Evolutionary conservation across 2,797 vertebrate species (phyloP).

Genomic region (Poeciliopsis presidionis): DNA sequence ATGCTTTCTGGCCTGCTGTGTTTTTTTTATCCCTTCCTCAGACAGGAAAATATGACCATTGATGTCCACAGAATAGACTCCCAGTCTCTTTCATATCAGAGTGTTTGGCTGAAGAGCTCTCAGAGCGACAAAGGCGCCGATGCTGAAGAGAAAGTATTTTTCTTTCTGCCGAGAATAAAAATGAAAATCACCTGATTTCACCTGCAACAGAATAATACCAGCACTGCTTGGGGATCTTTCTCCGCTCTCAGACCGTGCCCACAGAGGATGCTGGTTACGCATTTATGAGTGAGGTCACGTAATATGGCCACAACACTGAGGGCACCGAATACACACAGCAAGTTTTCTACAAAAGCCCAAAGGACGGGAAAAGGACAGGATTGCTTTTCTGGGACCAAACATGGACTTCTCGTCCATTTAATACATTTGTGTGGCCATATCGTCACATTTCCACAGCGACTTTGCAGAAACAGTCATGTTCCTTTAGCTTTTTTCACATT

Average conservation of each 20-base stretch:
- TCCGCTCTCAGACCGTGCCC: constrained; percentile 14
- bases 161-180: constrained; percentile 1
- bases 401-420: constrained; percentile 14
- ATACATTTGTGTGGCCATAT: constrained; percentile 30
- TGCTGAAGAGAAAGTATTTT: constrained; percentile 16
- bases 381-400: not conserved
- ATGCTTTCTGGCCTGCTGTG: constrained; percentile 68
- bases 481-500: not conserved
- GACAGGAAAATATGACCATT: constrained; percentile 60
- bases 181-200: constrained; percentile 26
- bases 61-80: constrained; percentile 49
- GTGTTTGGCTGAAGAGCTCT: constrained; percentile 55
- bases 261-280: constrained; percentile 3
- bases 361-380: not conserved
- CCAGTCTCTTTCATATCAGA: constrained; percentile 39
- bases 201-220: not conserved
- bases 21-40: constrained; percentile 38
- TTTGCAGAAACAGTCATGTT: not conserved
- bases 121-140: constrained; percentile 29
- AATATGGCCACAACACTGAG: constrained; percentile 22
- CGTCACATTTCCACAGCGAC: not conserved
- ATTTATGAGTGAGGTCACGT: constrained; percentile 41
- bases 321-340: constrained; percentile 12
- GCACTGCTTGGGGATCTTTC: constrained; percentile 14
- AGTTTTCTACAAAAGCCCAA: not conserved